Percentiles rank a stretch among this genome's conserved stretches.
Conservation (phyloP, 2,113 vertebrate species). For the Spilogale gracilis region DNA sequence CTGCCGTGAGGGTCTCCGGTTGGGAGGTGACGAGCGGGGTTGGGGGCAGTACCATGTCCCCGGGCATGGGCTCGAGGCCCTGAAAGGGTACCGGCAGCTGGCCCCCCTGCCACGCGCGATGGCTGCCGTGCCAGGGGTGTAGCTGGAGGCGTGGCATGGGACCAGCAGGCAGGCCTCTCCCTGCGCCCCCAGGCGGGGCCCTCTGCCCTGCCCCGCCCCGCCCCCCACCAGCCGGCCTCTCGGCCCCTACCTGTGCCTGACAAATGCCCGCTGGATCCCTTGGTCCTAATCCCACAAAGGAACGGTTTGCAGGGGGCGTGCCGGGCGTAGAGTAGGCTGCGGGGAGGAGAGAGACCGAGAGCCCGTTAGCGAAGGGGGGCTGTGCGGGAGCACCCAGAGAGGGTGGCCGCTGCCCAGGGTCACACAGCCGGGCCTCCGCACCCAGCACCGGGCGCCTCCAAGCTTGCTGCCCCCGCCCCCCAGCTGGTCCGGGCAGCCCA, state of each 20-base stretch:
- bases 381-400: conserved; percentile 49
- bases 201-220: conserved; percentile 61
- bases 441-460: background rate
- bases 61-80: background rate
- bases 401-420: conserved; percentile 51
- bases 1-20: background rate
- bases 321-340: conserved; percentile 96
- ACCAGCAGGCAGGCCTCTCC: background rate
- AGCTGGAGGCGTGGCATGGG: background rate
- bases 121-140: background rate
- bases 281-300: conserved; percentile 96
- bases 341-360: conserved; percentile 88
- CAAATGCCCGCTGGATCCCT: conserved; percentile 96
- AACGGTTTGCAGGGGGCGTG: conserved; percentile 96
- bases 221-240: conserved; percentile 81
- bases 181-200: conserved; percentile 46
- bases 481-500: background rate
- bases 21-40: background rate
- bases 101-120: background rate
- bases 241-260: conserved; percentile 96
- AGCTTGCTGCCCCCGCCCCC: background rate
- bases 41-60: background rate
- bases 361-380: conserved; percentile 81
- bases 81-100: background rate
- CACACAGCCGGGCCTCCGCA: conserved; percentile 52